Base-by-base conservation (phyloP, 2,797 vertebrate genomes). In the Anguilla pacifica region DNA sequence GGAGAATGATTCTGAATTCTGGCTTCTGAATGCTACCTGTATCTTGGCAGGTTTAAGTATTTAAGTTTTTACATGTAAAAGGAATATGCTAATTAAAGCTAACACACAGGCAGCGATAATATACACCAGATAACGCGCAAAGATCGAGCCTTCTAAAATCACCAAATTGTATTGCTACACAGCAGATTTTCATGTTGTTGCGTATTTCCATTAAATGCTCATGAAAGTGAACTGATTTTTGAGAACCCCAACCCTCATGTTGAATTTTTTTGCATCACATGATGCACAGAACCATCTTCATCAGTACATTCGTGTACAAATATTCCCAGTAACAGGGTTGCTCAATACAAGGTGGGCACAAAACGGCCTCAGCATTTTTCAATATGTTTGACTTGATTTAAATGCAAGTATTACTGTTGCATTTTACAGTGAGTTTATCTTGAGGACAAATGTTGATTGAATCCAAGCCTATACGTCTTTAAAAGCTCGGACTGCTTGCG, bases 1-100 rank as follows among this genome's bases (percentile, higher is more conserved):
- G 81, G 72, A 46, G 39, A 39, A 35, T 59, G n/a, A 86, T 51
- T n/a, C n/a, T n/a, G n/a, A n/a, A n/a, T n/a, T n/a, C n/a, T 81
- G 72, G 17, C 43, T 79, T 17, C 22, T 25, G 46, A 72, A 25
- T 17, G 74, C 10, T 55, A 39, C 39, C 57, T 85, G n/a, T 61
- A 17, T 83, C 49, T 53, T 53, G 46, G n/a, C n/a, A 53, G 53
- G n/a, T 84, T 53, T 35, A 31, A 15, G 53, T 84, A 55, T 57
- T 59, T 84, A 11, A 28, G 55, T 53, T 83, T 83, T 53, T 81
- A 46, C 11, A 53, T 9, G 1, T 59, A 59, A 59, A 59, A 59
- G 57, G 74, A 79, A 79, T 35, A 79, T 3, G 74, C 13, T 79
- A 79, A 15, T 35, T 35, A 79, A 43, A 43, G 74, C 15, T 13